Evolutionary conservation across 2,797 vertebrate species (phyloP).

Genomic region (Halcyon badia): DNA sequence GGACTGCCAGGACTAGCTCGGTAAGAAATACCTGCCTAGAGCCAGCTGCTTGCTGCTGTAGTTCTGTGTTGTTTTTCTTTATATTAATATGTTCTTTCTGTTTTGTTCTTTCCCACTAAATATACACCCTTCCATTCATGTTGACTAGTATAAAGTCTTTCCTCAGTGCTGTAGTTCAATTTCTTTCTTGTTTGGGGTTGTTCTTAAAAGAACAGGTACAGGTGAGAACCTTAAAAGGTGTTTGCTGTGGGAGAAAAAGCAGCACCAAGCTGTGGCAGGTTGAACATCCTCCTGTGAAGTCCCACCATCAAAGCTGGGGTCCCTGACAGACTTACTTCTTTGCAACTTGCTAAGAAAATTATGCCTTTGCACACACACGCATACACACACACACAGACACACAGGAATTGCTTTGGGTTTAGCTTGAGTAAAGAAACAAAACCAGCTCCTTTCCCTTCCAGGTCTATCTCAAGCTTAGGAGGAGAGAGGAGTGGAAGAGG

Average conservation of each 20-base stretch:
- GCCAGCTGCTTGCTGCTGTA: not conserved
- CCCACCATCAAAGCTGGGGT: constrained; percentile 33
- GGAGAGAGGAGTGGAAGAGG: not conserved
- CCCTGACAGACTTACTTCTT: not conserved
- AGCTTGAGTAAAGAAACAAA: not conserved
- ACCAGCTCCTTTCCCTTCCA: not conserved
- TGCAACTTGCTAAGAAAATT: constrained; percentile 24
- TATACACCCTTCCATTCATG: not conserved
- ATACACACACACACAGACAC: not conserved
- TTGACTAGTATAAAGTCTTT: not conserved
- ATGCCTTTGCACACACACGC: not conserved
- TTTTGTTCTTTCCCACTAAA: not conserved
- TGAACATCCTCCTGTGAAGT: constrained; percentile 38
- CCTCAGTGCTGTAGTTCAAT: not conserved
- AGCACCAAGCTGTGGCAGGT: constrained; percentile 29
- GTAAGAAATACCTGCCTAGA: not conserved
- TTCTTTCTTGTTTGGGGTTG: not conserved
- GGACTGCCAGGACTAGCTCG: not conserved
- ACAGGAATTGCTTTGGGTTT: constrained; percentile 12
- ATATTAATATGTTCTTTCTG: not conserved
- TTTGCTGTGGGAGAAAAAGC: constrained; percentile 42
- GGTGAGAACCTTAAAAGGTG: constrained; percentile 49
- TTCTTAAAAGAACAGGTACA: constrained; percentile 36
- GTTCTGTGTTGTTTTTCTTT: not conserved
- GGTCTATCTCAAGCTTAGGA: not conserved